Percentiles rank a stretch among this genome's conserved stretches.
Evolutionary conservation across 2,888 invertebrate genomes (phyloP).

Genomic region (Papilio elwesi): DNA sequence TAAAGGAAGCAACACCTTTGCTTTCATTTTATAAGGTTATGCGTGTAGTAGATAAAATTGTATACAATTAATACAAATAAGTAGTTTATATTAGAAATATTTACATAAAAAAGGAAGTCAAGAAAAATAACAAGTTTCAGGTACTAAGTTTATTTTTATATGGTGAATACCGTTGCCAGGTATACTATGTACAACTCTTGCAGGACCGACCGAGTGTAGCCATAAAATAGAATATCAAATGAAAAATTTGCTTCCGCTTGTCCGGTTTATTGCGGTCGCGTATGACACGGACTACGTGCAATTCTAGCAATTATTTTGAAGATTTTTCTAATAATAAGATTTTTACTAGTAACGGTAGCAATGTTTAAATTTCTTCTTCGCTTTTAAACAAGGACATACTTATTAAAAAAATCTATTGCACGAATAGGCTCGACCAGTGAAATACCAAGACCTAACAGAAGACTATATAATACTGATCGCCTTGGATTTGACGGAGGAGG

Average conservation of each 20-base stretch:
- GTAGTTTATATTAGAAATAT: too few relatives aligned
- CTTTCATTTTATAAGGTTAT: too few relatives aligned
- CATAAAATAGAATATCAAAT: constrained; percentile 69
- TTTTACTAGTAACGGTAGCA: neutral
- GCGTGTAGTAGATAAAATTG: too few relatives aligned
- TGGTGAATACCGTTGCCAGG: neutral
- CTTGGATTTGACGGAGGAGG: too few relatives aligned
- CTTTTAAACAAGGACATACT: neutral
- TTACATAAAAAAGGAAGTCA: neutral
- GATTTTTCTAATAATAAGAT: neutral
- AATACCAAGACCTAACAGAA: too few relatives aligned
- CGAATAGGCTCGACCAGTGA: too few relatives aligned
- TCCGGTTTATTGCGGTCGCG: constrained; percentile 61
- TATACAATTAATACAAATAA: too few relatives aligned
- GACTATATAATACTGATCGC: too few relatives aligned
- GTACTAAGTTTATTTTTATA: neutral
- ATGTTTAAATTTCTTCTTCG: neutral
- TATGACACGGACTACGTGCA: constrained; percentile 51
- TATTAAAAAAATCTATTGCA: too few relatives aligned
- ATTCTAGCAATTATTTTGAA: constrained; percentile 45
- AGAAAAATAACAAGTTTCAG: neutral
- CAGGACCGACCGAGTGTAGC: constrained; percentile 11
- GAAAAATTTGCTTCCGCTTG: constrained; percentile 64
- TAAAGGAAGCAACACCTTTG: too few relatives aligned
- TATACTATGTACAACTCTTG: neutral